phyloP scores from a whole-genome alignment of 2,113 vertebrate genomes.

The Ardeotis arabs region DNA sequence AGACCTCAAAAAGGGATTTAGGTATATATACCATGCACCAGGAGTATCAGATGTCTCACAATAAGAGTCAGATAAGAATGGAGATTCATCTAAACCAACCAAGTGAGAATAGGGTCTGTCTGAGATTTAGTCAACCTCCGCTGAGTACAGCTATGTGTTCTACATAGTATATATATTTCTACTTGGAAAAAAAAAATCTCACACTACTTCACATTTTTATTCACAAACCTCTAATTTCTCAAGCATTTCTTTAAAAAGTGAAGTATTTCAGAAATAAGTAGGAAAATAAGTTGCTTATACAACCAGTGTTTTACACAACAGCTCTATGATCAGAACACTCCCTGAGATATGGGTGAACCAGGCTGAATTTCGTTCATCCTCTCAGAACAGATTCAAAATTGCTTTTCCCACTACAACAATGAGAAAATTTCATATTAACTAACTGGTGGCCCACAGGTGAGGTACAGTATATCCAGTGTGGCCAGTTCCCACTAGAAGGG shows the following conservation, averaged over 20 bases:
- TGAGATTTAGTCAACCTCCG: not conserved
- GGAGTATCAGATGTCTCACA: not conserved
- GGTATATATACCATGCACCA: not conserved
- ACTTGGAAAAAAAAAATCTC: not conserved
- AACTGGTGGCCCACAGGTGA: not conserved
- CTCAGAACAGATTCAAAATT: not conserved
- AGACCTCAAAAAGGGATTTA: not conserved
- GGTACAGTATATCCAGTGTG: not conserved
- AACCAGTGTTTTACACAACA: not conserved
- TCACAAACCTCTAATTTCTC: not conserved
- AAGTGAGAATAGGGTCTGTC: not conserved
- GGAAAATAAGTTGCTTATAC: not conserved
- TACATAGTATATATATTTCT: not conserved
- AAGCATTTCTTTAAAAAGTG: not conserved
- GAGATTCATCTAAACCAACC: not conserved
- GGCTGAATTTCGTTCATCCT: not conserved
- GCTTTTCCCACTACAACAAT: not conserved
- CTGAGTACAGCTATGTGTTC: not conserved
- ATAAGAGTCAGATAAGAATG: not conserved
- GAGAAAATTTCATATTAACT: not conserved
- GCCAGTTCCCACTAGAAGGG: not conserved
- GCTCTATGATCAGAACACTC: not conserved
- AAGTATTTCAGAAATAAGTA: not conserved
- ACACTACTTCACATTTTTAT: not conserved
- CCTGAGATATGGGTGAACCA: not conserved